These are phyloP conservation scores for Umimayanthus chanpuru DNA, from an alignment of 92 coral and sea anemone species.

Conservation along the genomic window DNA sequence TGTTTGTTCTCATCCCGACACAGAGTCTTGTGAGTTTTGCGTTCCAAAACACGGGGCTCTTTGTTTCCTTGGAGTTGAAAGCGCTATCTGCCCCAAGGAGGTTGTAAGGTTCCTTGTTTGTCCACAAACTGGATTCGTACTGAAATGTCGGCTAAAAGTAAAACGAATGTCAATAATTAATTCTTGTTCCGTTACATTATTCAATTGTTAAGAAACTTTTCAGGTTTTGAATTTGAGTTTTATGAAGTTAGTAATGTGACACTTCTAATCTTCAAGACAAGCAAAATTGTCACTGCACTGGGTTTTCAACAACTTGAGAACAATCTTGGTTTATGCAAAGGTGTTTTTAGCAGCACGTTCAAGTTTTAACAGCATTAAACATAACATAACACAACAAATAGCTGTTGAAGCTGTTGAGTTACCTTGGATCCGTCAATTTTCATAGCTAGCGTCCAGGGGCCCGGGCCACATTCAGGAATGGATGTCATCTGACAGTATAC, in stretches of 20 bases:
- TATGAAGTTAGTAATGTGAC: too few relatives aligned
- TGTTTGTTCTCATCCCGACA: slow-evolving; percentile 44
- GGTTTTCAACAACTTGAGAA: too few relatives aligned
- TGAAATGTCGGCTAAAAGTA: slow-evolving; percentile 7
- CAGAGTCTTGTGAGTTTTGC: slow-evolving; percentile 37
- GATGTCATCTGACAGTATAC: slow-evolving; percentile 34
- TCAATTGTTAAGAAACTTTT: too few relatives aligned
- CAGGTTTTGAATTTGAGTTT: too few relatives aligned
- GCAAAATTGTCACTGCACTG: too few relatives aligned
- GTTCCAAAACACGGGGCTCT: slow-evolving; percentile 44
- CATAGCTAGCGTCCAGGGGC: slow-evolving; percentile 54
- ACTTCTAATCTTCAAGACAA: too few relatives aligned
- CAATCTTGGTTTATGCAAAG: too few relatives aligned
- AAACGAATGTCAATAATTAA: background rate
- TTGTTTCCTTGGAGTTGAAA: slow-evolving; percentile 29
- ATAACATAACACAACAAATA: background rate
- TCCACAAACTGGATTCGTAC: slow-evolving; percentile 36
- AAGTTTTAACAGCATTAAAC: too few relatives aligned
- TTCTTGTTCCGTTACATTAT: too few relatives aligned
- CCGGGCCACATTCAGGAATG: slow-evolving; percentile 42
- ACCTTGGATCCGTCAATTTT: slow-evolving; percentile 44
- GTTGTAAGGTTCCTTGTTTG: slow-evolving; percentile 34
- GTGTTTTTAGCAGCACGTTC: too few relatives aligned
- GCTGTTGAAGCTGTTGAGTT: background rate
- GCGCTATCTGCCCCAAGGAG: slow-evolving; percentile 18